phyloP scores from a whole-genome alignment of 1,140 invertebrate genomes.

The Anoplolepis gracilipes region DNA sequence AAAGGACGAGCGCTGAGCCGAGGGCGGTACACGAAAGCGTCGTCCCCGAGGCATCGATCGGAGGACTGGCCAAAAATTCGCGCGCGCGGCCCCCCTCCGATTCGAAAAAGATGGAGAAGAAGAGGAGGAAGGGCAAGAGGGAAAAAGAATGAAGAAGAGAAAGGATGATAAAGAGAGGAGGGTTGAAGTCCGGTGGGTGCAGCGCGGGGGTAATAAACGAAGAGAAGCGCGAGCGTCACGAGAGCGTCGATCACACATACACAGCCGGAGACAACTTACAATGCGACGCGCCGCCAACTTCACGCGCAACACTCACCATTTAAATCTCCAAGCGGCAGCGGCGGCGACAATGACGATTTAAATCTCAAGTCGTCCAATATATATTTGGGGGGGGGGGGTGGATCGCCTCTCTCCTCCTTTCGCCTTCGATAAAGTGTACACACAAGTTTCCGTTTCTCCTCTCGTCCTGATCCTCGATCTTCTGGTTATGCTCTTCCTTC shows the following conservation, averaged over 20 bases:
- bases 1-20: constrained; percentile 67
- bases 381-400: not conserved
- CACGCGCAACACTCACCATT: constrained; percentile 77
- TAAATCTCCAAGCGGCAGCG: constrained; percentile 78
- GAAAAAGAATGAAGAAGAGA: not conserved
- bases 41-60: constrained; percentile 71
- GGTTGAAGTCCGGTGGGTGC: not conserved
- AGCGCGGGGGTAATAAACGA: not conserved
- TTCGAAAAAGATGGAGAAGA: not conserved
- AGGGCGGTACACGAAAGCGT: constrained; percentile 74
- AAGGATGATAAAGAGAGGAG: too few species aligned
- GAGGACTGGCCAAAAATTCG: constrained; percentile 68
- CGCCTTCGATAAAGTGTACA: constrained; percentile 10
- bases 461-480: constrained; percentile 14
- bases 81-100: constrained; percentile 14
- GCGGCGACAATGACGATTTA: constrained; percentile 69
- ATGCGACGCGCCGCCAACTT: constrained; percentile 26
- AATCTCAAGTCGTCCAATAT: constrained; percentile 72
- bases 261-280: not conserved
- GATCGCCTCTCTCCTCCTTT: constrained; percentile 30
- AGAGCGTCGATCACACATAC: constrained; percentile 18
- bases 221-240: not conserved
- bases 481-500: not conserved
- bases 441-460: constrained; percentile 63
- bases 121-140: too few species aligned